Conservation (phyloP, 2,797 vertebrate species). For the Hoplostethus mediterraneus region DNA sequence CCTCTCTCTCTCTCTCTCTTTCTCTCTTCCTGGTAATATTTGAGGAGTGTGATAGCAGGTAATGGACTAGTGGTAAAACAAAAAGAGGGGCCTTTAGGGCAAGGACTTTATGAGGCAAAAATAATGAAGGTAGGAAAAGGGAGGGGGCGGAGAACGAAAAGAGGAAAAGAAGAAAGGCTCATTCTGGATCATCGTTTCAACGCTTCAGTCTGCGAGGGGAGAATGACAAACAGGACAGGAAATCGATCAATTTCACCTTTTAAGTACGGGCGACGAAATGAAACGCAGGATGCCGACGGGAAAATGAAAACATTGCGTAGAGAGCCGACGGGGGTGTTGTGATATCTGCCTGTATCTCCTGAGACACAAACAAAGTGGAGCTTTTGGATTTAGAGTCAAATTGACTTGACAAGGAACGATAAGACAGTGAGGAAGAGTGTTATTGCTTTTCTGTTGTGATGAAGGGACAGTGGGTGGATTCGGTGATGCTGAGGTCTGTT, state of each 20-base stretch:
- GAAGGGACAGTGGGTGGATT: constrained; percentile 34
- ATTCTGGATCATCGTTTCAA: constrained; percentile 44
- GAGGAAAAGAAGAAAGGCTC: not conserved
- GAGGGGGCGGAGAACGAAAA: not conserved
- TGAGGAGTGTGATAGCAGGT: constrained; percentile 36
- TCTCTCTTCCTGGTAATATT: constrained; percentile 38
- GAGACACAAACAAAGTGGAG: constrained; percentile 17
- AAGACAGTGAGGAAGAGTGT: constrained; percentile 13
- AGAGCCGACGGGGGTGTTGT: constrained; percentile 33
- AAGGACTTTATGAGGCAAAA: constrained; percentile 49
- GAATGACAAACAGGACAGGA: constrained; percentile 32
- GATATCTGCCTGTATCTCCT: constrained; percentile 22
- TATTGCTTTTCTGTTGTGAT: constrained; percentile 50
- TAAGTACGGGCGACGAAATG: constrained; percentile 36
- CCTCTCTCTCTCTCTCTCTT: not conserved
- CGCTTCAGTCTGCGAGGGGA: constrained; percentile 6
- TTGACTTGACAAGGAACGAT: constrained; percentile 37
- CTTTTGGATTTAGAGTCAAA: constrained; percentile 49
- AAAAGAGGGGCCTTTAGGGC: constrained; percentile 42
- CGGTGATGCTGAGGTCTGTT: constrained; percentile 28
- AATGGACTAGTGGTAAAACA: constrained; percentile 51
- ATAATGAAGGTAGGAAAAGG: constrained; percentile 35
- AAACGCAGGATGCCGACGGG: constrained; percentile 41
- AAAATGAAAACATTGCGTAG: constrained; percentile 43
- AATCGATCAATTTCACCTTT: constrained; percentile 53